Conservation (phyloP, 92 coral and sea anemone species). For the Blastomussa wellsi region DNA sequence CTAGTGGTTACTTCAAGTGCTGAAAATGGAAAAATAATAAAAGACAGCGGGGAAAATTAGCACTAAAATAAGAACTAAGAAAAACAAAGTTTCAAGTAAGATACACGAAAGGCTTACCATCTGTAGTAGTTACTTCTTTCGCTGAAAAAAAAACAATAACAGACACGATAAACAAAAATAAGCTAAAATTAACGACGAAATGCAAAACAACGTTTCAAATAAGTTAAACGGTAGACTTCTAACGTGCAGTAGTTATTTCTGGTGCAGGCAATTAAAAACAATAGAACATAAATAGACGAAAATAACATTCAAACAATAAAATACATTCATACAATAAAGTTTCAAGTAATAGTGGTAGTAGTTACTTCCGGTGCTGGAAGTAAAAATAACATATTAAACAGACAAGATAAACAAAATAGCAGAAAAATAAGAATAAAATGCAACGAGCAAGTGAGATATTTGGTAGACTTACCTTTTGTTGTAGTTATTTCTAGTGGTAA, state of each 20-base stretch:
- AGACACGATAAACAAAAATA: no score
- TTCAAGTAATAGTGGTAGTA: background rate
- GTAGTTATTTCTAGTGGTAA: background rate
- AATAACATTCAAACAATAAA: background rate
- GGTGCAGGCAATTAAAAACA: background rate
- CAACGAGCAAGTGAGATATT: no score
- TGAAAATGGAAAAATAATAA: no score
- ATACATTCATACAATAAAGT: no score
- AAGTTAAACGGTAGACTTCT: no score
- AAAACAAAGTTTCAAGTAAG: no score
- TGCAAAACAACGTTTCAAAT: no score
- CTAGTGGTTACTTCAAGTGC: background rate
- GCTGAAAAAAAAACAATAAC: background rate
- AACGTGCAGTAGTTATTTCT: background rate
- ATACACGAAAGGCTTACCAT: background rate
- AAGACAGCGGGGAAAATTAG: no score
- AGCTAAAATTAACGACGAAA: no score
- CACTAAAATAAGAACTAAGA: background rate
- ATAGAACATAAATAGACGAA: background rate
- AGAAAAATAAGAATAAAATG: no score
- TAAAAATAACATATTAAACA: no score
- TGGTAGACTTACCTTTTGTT: background rate
- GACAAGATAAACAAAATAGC: no score
- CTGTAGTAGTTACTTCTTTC: background rate
- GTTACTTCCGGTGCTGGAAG: background rate